A percentile compares a stretch with the other conserved stretches of the same genome.
Evolutionary conservation across 2,888 invertebrate species (phyloP).

Genomic region (Terebella lapidaria): DNA sequence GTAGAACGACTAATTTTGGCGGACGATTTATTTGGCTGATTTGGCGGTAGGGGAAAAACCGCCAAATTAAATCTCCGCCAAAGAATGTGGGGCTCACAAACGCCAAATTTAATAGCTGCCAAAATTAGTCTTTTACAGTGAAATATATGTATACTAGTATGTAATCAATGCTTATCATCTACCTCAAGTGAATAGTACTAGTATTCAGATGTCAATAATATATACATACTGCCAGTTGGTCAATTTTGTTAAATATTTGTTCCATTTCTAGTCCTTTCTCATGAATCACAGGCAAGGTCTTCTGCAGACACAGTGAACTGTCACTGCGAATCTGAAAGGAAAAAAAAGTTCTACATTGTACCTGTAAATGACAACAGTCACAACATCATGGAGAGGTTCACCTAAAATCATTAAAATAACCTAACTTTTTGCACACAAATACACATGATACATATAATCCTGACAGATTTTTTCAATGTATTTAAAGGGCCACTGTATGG

Average conservation of each 20-base stretch:
- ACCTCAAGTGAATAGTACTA: no score
- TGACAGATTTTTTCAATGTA: neutral
- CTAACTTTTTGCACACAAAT: neutral
- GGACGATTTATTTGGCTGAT: no score
- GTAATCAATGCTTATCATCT: no score
- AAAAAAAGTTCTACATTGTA: neutral
- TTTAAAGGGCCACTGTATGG: no score
- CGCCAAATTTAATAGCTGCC: no score
- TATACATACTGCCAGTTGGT: neutral
- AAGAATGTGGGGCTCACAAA: no score
- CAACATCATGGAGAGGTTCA: neutral
- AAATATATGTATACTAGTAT: no score
- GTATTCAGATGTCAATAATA: no score
- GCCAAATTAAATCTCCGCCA: no score
- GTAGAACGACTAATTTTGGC: no score
- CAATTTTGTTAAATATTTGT: neutral
- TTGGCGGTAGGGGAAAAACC: no score
- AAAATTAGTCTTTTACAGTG: no score
- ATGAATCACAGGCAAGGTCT: neutral
- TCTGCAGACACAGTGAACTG: neutral
- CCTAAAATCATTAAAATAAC: neutral
- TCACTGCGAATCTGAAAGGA: constrained; percentile 1
- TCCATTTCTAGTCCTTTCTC: neutral
- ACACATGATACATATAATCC: neutral
- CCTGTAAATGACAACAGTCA: neutral